A percentile compares a stretch with the other conserved stretches of the same genome.
phyloP scores from a whole-genome alignment of 2,888 invertebrate genomes.

The Lysandra coridon region DNA sequence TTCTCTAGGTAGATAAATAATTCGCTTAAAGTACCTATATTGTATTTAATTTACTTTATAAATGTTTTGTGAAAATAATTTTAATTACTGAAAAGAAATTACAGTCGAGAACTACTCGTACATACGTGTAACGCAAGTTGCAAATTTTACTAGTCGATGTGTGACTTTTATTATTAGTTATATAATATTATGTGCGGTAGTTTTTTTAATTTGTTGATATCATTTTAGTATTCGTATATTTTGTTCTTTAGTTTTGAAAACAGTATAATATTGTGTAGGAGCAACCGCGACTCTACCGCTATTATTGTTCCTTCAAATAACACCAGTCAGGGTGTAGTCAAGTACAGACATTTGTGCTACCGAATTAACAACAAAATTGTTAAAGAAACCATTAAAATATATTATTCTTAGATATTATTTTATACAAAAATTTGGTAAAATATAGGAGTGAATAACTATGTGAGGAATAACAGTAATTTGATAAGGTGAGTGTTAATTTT shows the following conservation, averaged over 20 bases:
- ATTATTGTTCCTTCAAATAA: conserved; percentile 55
- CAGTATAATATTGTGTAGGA: neutral
- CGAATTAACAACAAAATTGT: conserved; percentile 64
- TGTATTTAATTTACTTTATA: too few species aligned
- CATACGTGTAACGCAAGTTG: too few species aligned
- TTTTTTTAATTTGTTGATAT: neutral
- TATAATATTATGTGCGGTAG: too few species aligned
- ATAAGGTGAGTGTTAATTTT: conserved; percentile 1
- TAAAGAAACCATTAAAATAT: conserved; percentile 41
- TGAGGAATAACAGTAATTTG: neutral
- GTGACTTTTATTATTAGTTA: too few species aligned
- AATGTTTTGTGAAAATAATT: too few species aligned
- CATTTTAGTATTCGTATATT: neutral
- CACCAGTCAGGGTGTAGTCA: conserved; percentile 74
- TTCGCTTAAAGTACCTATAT: too few species aligned
- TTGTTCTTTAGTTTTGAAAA: neutral
- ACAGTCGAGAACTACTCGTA: too few species aligned
- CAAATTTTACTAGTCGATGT: too few species aligned
- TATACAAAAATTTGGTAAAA: neutral
- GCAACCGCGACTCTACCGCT: conserved; percentile 50
- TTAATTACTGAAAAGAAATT: too few species aligned
- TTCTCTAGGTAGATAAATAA: neutral
- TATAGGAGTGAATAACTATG: neutral
- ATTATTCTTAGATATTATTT: neutral
- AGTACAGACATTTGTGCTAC: conserved; percentile 59